Evolutionary conservation across 2,888 invertebrate species (phyloP), one percentile per base, ranked within the genome.

Genomic region (Drosophila recens): DNA sequence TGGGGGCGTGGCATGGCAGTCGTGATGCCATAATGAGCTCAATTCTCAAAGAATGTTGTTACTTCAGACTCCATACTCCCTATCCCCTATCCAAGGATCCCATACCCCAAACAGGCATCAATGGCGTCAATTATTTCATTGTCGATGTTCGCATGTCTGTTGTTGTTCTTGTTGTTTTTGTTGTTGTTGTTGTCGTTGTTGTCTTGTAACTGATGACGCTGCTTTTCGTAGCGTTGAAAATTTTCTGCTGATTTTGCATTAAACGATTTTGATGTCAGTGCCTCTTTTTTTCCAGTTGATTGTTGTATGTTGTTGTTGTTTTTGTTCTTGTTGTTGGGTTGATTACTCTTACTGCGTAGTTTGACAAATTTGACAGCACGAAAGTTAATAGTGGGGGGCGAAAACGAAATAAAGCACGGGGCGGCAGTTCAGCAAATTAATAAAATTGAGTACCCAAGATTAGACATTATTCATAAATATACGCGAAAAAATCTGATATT

Each of bases 121-220:
- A 90, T 90, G 90, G 86, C 91, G 90, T 90, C 91, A 90, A 90
- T 90, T 90, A 90, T 90, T 91, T 90, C 81, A 87, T 87, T 87
- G 83, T 80, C 87, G 62, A 73, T 73, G 51, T 59, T 71, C 68
- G 67, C 68, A 49, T 63, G 27, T 45, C 54, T 42, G 23, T 63
- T 56, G 34, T 54, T 71, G 67, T 54, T 66, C 70, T 51, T 70
- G 61, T 58, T 78, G 65, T 78, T 84, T 62, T 69, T 71, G 52
- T 57, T 68, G 27, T 62, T 59, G 33, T 51, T 67, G 66, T 30
- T 74, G 59, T 57, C 69, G 78, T 51, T 70, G 63, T 58, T 80
- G 65, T 54, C 58, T 67, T 78, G 85, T 84, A 79, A 86, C 79
- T 86, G 90, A 86, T 86, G 86, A 90, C 86, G 87, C 70, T 89